Base-by-base conservation (phyloP, 2,888 invertebrate genomes). In the Dynastes maya region DNA sequence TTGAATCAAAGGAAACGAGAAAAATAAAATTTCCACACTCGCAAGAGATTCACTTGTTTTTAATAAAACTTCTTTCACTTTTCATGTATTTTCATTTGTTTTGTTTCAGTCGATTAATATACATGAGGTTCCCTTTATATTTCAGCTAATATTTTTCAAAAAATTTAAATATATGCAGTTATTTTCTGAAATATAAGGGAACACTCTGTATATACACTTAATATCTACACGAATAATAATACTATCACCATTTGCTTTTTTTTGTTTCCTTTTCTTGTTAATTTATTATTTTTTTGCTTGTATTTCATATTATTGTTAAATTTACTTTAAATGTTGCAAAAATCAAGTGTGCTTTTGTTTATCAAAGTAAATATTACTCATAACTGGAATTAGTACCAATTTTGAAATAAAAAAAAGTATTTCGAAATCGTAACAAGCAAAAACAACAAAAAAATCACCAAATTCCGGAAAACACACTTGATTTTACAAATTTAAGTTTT, bases 161-260 rank as follows among this genome's bases (percentile, higher is more conserved):
- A 37, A 37, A 37, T 5, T 37, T 37, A 37, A 37, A 37, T 37
- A 37, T 0, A 5, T 37, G 32, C 32, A 32, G 32, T 32, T 32
- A 32, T 32, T 32, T 32, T 32, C 32, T 37, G 32, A 37, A 37
- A 37, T 37, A 37, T 37, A 37, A 37, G 32, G 32, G 6, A 37
- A 37, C 32, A 37, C 32, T 37, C 32, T 37, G 32, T 37, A 37
- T 11, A 11, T 45, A 8, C 45, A 27, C 55, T 61, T 74, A 74
- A 61, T 8, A 27, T 49, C 45, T 51, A 51, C 27, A 37, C 29
- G 55, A 74, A 55, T 55, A 74, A 61, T 74, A 74, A 74, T 40
- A 58, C 72, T 72, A 74, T 74, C 72, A 74, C 72, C 61, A 45
- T n/a, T 27, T 74, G 40, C 45, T 74, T 74, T 72, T 72, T 74